Base-by-base conservation (phyloP, 2,888 invertebrate species). In the Eledona agricola region DNA sequence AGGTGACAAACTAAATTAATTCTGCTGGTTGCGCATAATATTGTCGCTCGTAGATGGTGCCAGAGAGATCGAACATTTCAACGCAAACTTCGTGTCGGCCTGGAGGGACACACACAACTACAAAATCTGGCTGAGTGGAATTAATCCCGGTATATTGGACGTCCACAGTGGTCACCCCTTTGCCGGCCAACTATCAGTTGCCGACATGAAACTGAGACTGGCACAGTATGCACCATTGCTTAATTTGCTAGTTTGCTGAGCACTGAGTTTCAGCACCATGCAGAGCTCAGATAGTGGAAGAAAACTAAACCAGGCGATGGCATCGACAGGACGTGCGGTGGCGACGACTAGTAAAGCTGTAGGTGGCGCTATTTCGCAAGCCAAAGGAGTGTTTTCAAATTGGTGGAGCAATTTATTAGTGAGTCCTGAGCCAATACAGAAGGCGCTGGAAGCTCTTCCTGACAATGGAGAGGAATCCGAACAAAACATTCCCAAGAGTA, bases 201-300 rank as follows among this genome's bases (percentile, higher is more conserved):
- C 92, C 37, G 98, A 98, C 76, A 93, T 98, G 89, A 94, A 93
- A 74, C 78, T 94, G 2, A 84, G 91, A 70, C 80, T 94, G 57
- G 85, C 93, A n/a, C 93, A 94, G 93, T 94, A 80, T 86, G 45
- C 3, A 31, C 7, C 17, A 12, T 29, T 19, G 6, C 7, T 55
- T 11, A n/a, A 13, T 25, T 15, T 29, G 88, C 82, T 42, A 22
- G 23, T 47, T 52, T 56, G 55, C 20, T 13, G 42, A 45, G n/a
- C n/a, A n/a, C n/a, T n/a, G n/a, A n/a, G n/a, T 59, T 74, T 78
- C 20, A 96, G 96, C 72, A 93, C 94, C 10, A 93, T 96, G 89
- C 93, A 95, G 66, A 93, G 89, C 69, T 91, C 93, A 20, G 96
- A 96, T 76, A 88, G 94, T 62, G 96, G 96, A 0, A 83, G 95